phyloP scores from a whole-genome alignment of 2,888 invertebrate species.

The Pachycephus smyrnensis region DNA sequence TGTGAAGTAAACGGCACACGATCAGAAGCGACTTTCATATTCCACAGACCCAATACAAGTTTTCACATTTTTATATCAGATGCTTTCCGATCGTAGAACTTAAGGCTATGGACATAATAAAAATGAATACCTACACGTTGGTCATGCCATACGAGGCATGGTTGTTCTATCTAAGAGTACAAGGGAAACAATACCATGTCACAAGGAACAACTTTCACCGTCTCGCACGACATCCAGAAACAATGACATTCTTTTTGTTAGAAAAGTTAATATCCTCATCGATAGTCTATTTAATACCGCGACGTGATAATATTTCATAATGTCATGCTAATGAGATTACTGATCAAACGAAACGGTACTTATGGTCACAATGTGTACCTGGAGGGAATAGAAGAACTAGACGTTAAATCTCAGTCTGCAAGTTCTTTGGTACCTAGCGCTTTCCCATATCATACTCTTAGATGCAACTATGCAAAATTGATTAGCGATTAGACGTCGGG shows the following conservation, averaged over 20 bases:
- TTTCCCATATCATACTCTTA: slow-evolving; percentile 34
- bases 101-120: slow-evolving; percentile 15
- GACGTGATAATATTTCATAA: not conserved
- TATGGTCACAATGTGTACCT: slow-evolving; percentile 20
- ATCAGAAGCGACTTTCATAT: not conserved
- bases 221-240: not conserved
- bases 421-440: slow-evolving; percentile 48
- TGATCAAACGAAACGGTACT: slow-evolving; percentile 5
- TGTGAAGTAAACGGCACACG: not conserved
- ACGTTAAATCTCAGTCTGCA: slow-evolving; percentile 26
- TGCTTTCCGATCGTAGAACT: not conserved
- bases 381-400: slow-evolving; percentile 28
- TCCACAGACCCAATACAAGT: not conserved
- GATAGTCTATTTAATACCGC: not conserved
- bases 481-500: too few species aligned
- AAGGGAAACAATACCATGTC: slow-evolving; percentile 37
- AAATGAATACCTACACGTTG: slow-evolving; percentile 28
- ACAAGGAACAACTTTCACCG: slow-evolving; percentile 14
- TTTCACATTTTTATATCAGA: not conserved
- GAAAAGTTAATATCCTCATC: not conserved
- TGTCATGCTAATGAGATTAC: not conserved
- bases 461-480: slow-evolving; percentile 24
- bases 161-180: slow-evolving; percentile 30
- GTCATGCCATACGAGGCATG: slow-evolving; percentile 28
- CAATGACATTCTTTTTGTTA: not conserved